Conservation (phyloP, 2,797 vertebrate species). For the Toxotes lorentzi region DNA sequence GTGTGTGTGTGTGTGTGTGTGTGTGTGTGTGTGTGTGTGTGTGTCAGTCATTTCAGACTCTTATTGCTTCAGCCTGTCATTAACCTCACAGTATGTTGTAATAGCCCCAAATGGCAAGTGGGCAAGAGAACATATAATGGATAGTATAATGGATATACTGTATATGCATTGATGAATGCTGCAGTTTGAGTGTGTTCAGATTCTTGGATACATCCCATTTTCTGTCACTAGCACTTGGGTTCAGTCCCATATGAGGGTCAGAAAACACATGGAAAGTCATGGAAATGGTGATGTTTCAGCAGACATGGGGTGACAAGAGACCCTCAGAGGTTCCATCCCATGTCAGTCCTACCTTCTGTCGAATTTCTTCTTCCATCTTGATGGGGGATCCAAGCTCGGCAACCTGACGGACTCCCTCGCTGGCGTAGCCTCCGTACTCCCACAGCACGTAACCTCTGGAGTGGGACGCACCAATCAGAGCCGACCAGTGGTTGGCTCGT, state of each 20-base stretch:
- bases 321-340: neutral
- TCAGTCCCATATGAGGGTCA: neutral
- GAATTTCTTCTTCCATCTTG: conserved; percentile 99
- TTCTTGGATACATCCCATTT: neutral
- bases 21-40: too few species aligned
- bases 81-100: conserved; percentile 62
- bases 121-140: conserved; percentile 15
- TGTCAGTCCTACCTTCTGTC: conserved; percentile 90
- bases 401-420: conserved; percentile 95
- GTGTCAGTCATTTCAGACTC: conserved; percentile 5
- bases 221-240: neutral
- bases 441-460: conserved; percentile 94
- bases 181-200: neutral
- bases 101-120: conserved; percentile 37
- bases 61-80: conserved; percentile 61
- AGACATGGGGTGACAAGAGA: neutral
- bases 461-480: conserved; percentile 96
- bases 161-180: neutral
- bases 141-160: too few species aligned
- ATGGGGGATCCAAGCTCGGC: conserved; percentile 96
- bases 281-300: neutral
- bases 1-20: neutral
- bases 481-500: conserved; percentile 98
- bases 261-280: neutral
- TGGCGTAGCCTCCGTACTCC: conserved; percentile 96